A percentile compares a stretch with the other conserved stretches of the same genome.
These are phyloP conservation scores for Lateolabrax maculatus DNA, from an alignment of 2,797 vertebrate genomes.

Conservation along the genomic window DNA sequence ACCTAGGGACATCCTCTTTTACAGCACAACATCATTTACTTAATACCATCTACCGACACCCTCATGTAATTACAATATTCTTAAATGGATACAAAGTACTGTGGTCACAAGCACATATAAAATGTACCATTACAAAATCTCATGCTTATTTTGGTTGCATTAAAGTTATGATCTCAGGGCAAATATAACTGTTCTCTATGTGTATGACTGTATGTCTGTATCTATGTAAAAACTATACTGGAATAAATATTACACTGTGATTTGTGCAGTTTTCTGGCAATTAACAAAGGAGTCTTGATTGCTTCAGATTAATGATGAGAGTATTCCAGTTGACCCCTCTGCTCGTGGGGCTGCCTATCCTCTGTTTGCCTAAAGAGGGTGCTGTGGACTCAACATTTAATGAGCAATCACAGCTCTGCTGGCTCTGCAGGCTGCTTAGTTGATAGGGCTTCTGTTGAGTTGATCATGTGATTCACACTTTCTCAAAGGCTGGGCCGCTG, in stretches of 20 bases:
- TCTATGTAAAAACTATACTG: background rate
- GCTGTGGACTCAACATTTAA: conserved; percentile 85
- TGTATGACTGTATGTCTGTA: background rate
- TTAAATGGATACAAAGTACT: background rate
- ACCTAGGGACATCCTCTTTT: conserved; percentile 40
- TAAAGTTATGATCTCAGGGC: background rate
- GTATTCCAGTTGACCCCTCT: conserved; percentile 50
- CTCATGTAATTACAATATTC: conserved; percentile 7
- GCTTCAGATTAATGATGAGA: conserved; percentile 13
- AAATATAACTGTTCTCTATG: background rate
- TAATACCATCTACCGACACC: background rate
- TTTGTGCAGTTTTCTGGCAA: conserved; percentile 1
- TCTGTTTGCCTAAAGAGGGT: conserved; percentile 83
- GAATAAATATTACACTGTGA: background rate
- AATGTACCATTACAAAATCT: conserved; percentile 8
- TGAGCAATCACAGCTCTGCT: conserved; percentile 74
- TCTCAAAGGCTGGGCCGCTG: conserved; percentile 67
- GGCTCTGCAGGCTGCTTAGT: conserved; percentile 56
- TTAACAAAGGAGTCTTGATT: conserved; percentile 1
- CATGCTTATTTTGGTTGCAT: background rate
- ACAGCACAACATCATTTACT: conserved; percentile 1
- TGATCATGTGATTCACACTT: conserved; percentile 79
- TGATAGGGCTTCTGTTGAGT: conserved; percentile 63
- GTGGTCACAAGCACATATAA: background rate
- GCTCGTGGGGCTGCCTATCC: conserved; percentile 48